These are phyloP conservation scores for Tolypeutes matacus DNA, from an alignment of 2,797 vertebrate genomes.

Conservation along the genomic window DNA sequence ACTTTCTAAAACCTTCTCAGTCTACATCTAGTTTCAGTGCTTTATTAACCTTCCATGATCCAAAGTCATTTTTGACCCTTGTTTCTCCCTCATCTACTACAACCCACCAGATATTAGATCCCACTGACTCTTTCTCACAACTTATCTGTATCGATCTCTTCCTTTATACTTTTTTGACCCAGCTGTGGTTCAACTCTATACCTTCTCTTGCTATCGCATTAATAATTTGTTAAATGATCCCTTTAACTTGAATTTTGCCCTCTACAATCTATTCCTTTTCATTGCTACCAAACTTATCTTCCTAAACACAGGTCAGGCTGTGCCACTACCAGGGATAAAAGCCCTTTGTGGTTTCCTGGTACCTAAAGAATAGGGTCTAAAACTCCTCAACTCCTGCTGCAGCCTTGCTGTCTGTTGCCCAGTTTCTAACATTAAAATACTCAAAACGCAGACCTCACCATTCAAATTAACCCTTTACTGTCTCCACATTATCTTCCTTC, in stretches of 20 bases:
- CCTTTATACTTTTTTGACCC: background rate
- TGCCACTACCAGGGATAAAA: background rate
- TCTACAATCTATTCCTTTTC: background rate
- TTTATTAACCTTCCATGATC: background rate
- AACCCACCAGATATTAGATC: background rate
- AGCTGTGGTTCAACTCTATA: background rate
- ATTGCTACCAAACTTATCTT: background rate
- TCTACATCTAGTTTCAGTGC: background rate
- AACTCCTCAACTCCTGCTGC: background rate
- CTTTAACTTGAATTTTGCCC: background rate
- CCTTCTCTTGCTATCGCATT: background rate
- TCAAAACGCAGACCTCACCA: fast-evolving
- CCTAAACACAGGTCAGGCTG: background rate
- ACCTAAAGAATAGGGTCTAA: background rate
- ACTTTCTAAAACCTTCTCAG: background rate
- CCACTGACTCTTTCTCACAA: background rate
- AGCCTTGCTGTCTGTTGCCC: background rate
- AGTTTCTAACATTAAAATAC: background rate
- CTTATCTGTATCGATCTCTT: background rate
- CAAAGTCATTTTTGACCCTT: background rate
- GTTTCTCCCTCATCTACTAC: too few relatives aligned
- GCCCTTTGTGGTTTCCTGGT: background rate
- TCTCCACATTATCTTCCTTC: background rate
- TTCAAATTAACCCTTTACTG: background rate
- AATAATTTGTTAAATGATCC: background rate